phyloP scores from a whole-genome alignment of 92 coral and sea anemone species.

The Porites cylindrica region DNA sequence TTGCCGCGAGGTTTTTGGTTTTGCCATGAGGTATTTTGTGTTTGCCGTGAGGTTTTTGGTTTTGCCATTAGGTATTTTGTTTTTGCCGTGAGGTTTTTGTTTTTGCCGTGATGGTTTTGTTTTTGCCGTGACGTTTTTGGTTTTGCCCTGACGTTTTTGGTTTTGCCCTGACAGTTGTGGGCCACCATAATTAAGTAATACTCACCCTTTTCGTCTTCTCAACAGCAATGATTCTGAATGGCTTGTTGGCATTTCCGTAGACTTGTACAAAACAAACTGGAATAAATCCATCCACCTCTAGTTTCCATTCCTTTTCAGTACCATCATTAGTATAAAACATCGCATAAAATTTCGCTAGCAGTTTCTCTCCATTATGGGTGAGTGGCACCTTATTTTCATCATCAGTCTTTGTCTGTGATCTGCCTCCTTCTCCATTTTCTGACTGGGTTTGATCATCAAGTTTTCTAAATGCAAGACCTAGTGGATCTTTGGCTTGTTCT shows the following conservation, averaged over 20 bases:
- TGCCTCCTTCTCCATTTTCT: conserved; percentile 10
- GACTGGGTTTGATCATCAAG: conserved; percentile 43
- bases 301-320: conserved; percentile 80
- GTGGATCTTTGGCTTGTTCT: conserved; percentile 73
- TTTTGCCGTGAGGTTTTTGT: too few relatives aligned
- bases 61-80: too few relatives aligned
- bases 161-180: too few relatives aligned
- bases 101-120: too few relatives aligned
- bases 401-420: conserved; percentile 27
- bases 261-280: conserved; percentile 94
- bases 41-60: too few relatives aligned
- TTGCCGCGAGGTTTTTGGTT: too few relatives aligned
- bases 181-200: neutral
- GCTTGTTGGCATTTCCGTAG: conserved; percentile 90
- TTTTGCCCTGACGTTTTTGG: too few relatives aligned
- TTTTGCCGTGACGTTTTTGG: too few relatives aligned
- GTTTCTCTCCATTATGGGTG: conserved; percentile 71
- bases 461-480: conserved; percentile 63
- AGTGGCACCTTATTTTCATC: conserved; percentile 62
- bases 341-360: conserved; percentile 83
- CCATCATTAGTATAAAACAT: conserved; percentile 75
- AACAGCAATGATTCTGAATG: conserved; percentile 91
- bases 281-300: conserved; percentile 80
- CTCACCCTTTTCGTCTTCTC: conserved; percentile 75
- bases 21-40: too few relatives aligned